A percentile compares a stretch with the other conserved stretches of the same genome.
Evolutionary conservation across 2,113 vertebrate species (phyloP).

Genomic region (Brachyhypopomus occidentalis): DNA sequence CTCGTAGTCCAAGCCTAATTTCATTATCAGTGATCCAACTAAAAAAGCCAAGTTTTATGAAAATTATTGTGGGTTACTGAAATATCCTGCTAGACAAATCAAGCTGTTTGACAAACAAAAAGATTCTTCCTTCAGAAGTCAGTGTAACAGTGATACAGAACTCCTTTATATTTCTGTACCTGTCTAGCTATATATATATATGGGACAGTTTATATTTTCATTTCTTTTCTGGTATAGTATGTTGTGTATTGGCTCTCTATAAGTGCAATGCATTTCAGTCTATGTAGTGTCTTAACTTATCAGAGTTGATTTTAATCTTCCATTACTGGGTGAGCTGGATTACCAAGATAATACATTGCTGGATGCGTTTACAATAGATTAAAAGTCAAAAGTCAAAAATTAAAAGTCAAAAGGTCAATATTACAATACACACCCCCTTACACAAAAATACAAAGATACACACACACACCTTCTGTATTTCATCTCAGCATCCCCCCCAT

Average conservation of each 20-base stretch:
- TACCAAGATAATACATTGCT: too few species aligned
- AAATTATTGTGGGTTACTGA: neutral
- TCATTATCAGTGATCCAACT: neutral
- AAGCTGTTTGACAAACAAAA: neutral
- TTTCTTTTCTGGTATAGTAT: neutral
- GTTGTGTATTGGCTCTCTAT: too few species aligned
- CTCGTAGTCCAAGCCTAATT: neutral
- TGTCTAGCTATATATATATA: neutral
- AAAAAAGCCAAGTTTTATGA: neutral
- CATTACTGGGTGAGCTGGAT: too few species aligned
- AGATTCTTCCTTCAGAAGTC: neutral
- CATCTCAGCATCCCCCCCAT: neutral
- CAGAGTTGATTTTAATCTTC: too few species aligned
- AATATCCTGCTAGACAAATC: neutral
- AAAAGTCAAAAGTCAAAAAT: too few species aligned
- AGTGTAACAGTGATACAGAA: neutral
- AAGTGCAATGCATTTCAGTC: too few species aligned
- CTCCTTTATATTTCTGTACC: neutral
- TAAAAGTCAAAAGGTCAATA: too few species aligned
- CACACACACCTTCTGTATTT: slow-evolving; percentile 3
- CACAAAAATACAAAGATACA: neutral
- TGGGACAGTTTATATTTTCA: neutral
- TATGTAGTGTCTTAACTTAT: too few species aligned
- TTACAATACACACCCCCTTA: neutral
- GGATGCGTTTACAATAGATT: too few species aligned